Evolutionary conservation across 2,113 vertebrate species (phyloP), one percentile per base, ranked within the genome.

Genomic region (Hoplias malabaricus): DNA sequence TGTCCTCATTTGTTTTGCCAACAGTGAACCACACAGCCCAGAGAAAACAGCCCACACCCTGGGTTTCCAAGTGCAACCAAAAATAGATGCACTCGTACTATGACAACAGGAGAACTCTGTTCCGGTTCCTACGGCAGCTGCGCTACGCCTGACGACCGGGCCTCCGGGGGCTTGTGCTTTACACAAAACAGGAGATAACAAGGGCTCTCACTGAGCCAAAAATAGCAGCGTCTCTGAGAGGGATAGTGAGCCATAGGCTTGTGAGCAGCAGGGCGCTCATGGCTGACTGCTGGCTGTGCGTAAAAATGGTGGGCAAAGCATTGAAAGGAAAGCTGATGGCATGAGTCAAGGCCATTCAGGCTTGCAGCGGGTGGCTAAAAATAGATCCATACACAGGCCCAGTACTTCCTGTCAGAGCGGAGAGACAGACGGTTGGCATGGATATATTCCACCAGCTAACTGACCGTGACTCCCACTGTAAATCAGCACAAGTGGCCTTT

Each of bases 301-400:
- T 48, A 80, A 59, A 86, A 23, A 62, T 62, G 74, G 83, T n/a
- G 83, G 67, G 84, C 83, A 88, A 89, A 85, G 82, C 23, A 42
- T 57, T 80, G 36, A 63, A 84, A 80, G 54, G 66, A 82, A 88
- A 83, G 90, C 89, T 80, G 73, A 81, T 46, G 14, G 73, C 54
- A 83, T 90, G 89, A 91, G 86, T 89, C 87, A 90, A 88, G 84
- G 75, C 85, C 84, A 89, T 87, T 87, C 82, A 82, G 80, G 75
- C 70, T 76, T 77, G 71, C 65, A 78, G 83, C 33, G 77, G 82
- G 86, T 77, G 40, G 80, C 82, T 88, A 89, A 90, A 90, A 90
- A 90, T 88, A 89, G 83, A 69, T 54, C 40, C 53, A 1, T 31
- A 87, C 75, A 85, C 84, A 82, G 83, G 83, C 85, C 62, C 65